Evolutionary conservation across 2,888 invertebrate species (phyloP).

Genomic region (Hyles lineata): DNA sequence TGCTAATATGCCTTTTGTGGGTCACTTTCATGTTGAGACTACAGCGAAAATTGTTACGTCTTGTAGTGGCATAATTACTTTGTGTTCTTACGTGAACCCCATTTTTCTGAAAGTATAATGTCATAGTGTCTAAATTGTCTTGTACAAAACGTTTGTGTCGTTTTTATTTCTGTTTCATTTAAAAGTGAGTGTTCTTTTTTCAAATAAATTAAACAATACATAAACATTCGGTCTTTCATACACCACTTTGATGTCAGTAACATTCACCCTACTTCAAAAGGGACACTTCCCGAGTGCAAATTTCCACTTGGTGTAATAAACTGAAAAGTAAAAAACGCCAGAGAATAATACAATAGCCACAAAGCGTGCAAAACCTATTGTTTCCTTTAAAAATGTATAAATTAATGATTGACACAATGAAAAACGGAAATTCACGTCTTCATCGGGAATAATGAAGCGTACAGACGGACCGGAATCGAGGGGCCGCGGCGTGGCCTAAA

Average conservation of each 20-base stretch:
- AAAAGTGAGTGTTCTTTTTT: too few species aligned
- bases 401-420: constrained; percentile 47
- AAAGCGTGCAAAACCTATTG: constrained; percentile 15
- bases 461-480: constrained; percentile 36
- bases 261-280: neutral
- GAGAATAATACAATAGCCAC: constrained; percentile 13
- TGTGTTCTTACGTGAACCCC: neutral
- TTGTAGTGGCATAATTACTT: constrained; percentile 7
- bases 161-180: too few species aligned
- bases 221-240: neutral
- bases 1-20: constrained; percentile 13
- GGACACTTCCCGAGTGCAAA: neutral
- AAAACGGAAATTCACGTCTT: constrained; percentile 56
- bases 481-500: neutral
- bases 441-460: constrained; percentile 68
- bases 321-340: constrained; percentile 1
- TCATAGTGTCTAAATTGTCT: neutral
- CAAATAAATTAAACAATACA: too few species aligned
- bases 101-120: neutral
- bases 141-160: neutral
- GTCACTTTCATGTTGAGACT: constrained; percentile 1
- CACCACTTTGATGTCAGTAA: too few species aligned
- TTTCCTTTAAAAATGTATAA: constrained; percentile 21
- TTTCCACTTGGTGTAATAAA: constrained; percentile 1
- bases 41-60: neutral